A percentile compares a stretch with the other conserved stretches of the same genome.
Conservation (phyloP, 2,113 vertebrate genomes). For the Brachionichthys hirsutus region DNA sequence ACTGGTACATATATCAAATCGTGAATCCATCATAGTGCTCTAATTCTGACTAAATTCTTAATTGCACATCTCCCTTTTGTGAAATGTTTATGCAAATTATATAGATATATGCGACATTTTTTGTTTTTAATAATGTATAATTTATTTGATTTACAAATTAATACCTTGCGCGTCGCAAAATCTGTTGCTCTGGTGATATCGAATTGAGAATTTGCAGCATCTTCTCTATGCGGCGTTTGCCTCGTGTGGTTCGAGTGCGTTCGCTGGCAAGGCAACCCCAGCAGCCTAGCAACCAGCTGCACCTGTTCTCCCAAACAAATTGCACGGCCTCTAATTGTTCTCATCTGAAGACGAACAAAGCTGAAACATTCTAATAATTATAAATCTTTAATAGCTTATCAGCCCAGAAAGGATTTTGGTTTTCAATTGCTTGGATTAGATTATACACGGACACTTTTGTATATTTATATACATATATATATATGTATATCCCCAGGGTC, state of each 20-base stretch:
- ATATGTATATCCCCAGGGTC: not conserved
- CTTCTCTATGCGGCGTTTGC: not conserved
- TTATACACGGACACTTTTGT: not conserved
- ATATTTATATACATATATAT: too few relatives aligned
- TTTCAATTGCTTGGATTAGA: too few relatives aligned
- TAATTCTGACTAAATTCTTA: too few relatives aligned
- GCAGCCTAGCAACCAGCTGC: constrained; percentile 22
- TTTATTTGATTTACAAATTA: rapidly evolving
- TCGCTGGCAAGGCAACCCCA: constrained; percentile 35
- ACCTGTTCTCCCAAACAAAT: not conserved
- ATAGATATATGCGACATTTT: too few relatives aligned
- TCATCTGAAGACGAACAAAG: too few relatives aligned
- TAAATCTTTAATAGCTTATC: too few relatives aligned
- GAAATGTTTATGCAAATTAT: too few relatives aligned
- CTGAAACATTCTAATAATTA: too few relatives aligned
- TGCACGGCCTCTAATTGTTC: not conserved
- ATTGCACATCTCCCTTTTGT: too few relatives aligned
- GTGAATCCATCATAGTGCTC: too few relatives aligned
- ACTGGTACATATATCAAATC: not conserved
- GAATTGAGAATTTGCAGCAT: rapidly evolving
- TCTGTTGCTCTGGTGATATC: rapidly evolving
- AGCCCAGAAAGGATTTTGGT: too few relatives aligned
- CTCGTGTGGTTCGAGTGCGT: constrained; percentile 8
- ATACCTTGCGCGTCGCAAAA: rapidly evolving
- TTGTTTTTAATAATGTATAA: not conserved